phyloP scores from a whole-genome alignment of 2,797 vertebrate genomes.

The Simalia tracyae region DNA sequence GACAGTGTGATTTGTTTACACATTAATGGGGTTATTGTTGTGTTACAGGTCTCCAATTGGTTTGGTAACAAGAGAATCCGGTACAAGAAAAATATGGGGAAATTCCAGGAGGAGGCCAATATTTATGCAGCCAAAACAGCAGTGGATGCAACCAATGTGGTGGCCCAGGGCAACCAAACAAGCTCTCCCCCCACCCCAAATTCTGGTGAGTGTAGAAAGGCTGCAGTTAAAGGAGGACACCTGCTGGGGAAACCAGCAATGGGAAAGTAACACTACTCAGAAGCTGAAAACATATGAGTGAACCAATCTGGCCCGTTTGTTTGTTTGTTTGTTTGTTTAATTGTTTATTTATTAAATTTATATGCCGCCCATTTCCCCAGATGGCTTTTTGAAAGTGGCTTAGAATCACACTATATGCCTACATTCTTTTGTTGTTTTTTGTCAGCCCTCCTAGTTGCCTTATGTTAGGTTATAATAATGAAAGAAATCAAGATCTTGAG shows the following conservation, averaged over 20 bases:
- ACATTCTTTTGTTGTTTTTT: background rate
- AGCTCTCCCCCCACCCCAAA: slow-evolving; percentile 85
- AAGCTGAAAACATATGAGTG: background rate
- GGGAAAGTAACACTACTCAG: background rate
- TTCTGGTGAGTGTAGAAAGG: slow-evolving; percentile 73
- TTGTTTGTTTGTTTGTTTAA: too few species aligned
- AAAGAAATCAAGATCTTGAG: background rate
- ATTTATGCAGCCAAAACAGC: slow-evolving; percentile 82
- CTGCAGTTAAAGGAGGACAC: background rate
- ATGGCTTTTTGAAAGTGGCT: background rate
- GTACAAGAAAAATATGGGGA: slow-evolving; percentile 88
- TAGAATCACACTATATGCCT: background rate
- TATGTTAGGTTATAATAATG: background rate
- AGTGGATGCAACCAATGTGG: slow-evolving; percentile 79
- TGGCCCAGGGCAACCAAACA: slow-evolving; percentile 84
- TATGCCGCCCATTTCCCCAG: too few species aligned
- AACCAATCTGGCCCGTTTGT: background rate
- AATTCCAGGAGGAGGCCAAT: slow-evolving; percentile 86
- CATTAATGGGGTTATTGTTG: background rate
- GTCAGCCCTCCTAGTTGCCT: background rate
- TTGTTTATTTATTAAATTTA: too few species aligned
- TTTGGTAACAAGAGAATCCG: slow-evolving; percentile 88
- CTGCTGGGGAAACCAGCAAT: background rate
- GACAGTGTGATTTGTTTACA: background rate
- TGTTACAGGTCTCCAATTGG: slow-evolving; percentile 86